A percentile compares a stretch with the other conserved stretches of the same genome.
Conservation (phyloP, 2,113 vertebrate genomes). For the Tamias sibiricus region DNA sequence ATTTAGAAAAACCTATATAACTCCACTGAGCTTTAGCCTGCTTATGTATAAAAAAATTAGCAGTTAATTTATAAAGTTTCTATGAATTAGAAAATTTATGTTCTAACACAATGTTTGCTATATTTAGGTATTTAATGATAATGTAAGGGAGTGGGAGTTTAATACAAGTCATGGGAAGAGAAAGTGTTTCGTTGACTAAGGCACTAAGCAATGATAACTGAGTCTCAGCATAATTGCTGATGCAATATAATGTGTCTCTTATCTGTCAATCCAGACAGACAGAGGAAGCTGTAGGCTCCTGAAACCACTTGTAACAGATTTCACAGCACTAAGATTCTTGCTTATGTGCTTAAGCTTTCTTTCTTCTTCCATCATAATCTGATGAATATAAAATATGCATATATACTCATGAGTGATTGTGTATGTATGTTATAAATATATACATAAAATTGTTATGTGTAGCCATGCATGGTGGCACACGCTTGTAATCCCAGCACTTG, state of each 20-base stretch:
- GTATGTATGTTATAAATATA: background rate
- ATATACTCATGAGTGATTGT: background rate
- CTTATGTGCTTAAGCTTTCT: background rate
- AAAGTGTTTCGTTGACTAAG: background rate
- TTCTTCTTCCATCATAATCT: background rate
- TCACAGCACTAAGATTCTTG: background rate
- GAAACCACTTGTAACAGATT: background rate
- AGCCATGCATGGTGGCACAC: too few relatives aligned
- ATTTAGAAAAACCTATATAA: background rate
- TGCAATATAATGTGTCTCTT: background rate
- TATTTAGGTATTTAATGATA: background rate
- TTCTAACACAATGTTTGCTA: background rate
- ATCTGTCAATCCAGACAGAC: background rate
- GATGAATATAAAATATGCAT: background rate
- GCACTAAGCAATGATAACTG: background rate
- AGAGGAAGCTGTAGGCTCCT: background rate
- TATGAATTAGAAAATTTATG: background rate
- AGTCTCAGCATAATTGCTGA: background rate
- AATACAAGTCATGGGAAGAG: background rate
- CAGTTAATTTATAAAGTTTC: background rate
- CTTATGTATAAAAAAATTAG: background rate
- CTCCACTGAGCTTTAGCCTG: background rate
- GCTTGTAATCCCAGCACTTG: too few relatives aligned
- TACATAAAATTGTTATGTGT: background rate
- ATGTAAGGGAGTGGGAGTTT: background rate